A percentile compares a stretch with the other conserved stretches of the same genome.
Evolutionary conservation across 2,888 invertebrate species (phyloP).

Genomic region (Lomographa bimaculata): DNA sequence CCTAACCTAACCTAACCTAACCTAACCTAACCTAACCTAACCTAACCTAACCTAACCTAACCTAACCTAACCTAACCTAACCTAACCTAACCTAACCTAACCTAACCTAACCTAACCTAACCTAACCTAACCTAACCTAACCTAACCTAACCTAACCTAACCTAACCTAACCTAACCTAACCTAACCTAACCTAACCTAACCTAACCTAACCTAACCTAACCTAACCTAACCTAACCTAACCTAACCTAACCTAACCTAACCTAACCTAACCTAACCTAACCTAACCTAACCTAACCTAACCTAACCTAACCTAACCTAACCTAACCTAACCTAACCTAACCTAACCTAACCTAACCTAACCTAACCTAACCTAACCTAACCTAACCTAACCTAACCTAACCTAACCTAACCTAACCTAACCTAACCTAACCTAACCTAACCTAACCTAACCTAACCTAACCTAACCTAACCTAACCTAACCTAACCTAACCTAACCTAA

Average conservation of each 20-base stretch:
- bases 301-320: slow-evolving; percentile 17
- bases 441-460: slow-evolving; percentile 27
- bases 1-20: slow-evolving; percentile 29
- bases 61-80: slow-evolving; percentile 32
- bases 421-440: slow-evolving; percentile 28
- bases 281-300: slow-evolving; percentile 20
- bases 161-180: no score
- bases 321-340: slow-evolving; percentile 20
- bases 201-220: slow-evolving; percentile 32
- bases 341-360: slow-evolving; percentile 22
- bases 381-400: slow-evolving; percentile 31
- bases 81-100: slow-evolving; percentile 36
- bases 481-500: slow-evolving; percentile 26
- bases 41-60: slow-evolving; percentile 30
- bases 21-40: slow-evolving; percentile 18
- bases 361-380: slow-evolving; percentile 30
- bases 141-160: slow-evolving; percentile 28
- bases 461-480: slow-evolving; percentile 30
- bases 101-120: slow-evolving; percentile 34
- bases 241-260: slow-evolving; percentile 22
- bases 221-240: slow-evolving; percentile 30
- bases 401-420: slow-evolving; percentile 27
- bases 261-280: slow-evolving; percentile 17
- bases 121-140: slow-evolving; percentile 31
- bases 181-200: slow-evolving; percentile 26